Base-by-base conservation (phyloP, 2,797 vertebrate species). In the Microtus agrestis region DNA sequence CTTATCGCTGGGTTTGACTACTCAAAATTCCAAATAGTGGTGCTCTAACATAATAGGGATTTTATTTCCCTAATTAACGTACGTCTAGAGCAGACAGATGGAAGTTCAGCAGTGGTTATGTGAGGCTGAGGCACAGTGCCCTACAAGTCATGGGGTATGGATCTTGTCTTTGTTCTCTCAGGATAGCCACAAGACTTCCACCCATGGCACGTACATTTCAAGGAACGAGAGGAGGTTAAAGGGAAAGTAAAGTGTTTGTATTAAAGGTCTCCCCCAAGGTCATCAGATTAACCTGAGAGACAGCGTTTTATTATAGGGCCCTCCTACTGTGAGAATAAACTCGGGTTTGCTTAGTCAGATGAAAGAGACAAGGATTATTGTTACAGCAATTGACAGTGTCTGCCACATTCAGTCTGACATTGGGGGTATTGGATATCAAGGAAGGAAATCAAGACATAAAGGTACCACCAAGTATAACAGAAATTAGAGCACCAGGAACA, bases 361-460 rank as follows among this genome's bases (percentile, higher is more conserved):
- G 59, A 43, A 4, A 78, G 77, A 79, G 19, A 90, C 11, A 43
- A 13, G 31, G 23, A 54, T 21, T 37, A 61, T 61, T 46, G 1
- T 37, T 37, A 27, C 37, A 21, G 31, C 91, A 95, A 86, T 5
- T 37, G 59, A 29, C 23, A 59, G 14, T 19, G 10, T 67, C n/a
- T 91, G 54, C 14, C 31, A 59, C n/a, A 81, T 31, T 80, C 65
- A 80, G 43, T 29, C 43, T 89, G 46, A 56, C 82, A 84, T 37
- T 11, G 37, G 1, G 2, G 27, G 5, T 63, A 15, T 59, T 79
- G 73, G 63, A 77, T 65, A 77, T 46, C 91, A 91, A 90, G 71
- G 95, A 79, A 92, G 25, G 29, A 78, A 93, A 71, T 40, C 74
- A 86, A 88, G 29, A 51, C 59, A 77, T 65, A 61, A 67, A 89